phyloP scores from a whole-genome alignment of 2,797 vertebrate species.

The Coregonus ussuriensis region DNA sequence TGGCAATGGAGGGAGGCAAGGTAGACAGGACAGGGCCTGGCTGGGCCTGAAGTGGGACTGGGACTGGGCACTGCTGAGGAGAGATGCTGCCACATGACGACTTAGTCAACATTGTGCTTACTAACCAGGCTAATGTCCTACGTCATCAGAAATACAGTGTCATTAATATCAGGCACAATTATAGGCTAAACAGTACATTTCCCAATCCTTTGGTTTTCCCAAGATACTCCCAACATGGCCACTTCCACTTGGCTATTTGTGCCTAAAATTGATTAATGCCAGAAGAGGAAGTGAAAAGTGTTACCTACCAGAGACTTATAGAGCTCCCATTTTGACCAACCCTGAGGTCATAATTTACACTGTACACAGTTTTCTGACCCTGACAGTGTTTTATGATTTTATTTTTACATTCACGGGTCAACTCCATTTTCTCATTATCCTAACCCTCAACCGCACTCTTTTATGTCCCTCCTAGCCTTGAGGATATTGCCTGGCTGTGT shows the following conservation, averaged over 20 bases:
- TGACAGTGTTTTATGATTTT: conserved; percentile 21
- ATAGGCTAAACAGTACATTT: neutral
- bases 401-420: conserved; percentile 36
- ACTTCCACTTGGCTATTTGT: neutral
- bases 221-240: neutral
- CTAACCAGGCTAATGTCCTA: neutral
- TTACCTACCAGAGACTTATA: neutral
- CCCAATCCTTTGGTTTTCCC: neutral
- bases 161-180: neutral
- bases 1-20: neutral
- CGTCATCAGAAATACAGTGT: neutral
- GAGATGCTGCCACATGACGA: too few relatives aligned
- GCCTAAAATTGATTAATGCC: neutral
- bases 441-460: conserved; percentile 26
- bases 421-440: conserved; percentile 34
- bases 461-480: conserved; percentile 51
- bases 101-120: neutral
- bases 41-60: neutral
- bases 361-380: conserved; percentile 5
- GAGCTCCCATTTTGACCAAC: neutral
- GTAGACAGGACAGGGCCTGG: neutral
- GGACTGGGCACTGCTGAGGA: neutral
- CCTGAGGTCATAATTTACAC: conserved; percentile 8
- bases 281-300: neutral
- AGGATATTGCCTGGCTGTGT: conserved; percentile 28